Base-by-base conservation (phyloP, 1,140 invertebrate genomes). In the Meloidogyne exigua region DNA sequence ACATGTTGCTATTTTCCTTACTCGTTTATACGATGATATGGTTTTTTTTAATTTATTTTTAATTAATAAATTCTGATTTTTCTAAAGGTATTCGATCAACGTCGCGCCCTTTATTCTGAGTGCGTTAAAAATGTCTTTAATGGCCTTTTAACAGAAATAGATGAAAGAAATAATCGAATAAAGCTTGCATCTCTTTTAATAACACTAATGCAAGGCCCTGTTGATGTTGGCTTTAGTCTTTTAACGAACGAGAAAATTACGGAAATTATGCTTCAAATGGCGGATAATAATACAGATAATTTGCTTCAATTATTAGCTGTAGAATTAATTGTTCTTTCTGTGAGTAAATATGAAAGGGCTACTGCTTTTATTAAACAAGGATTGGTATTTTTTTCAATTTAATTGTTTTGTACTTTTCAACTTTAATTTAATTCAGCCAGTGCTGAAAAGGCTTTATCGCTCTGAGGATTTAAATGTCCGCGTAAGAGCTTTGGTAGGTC, bases 261-360 rank as follows among this genome's bases (percentile, higher is more conserved):
- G 71, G 92, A 97, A 88, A 96, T 99, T 92, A 96, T 99, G 88
- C 88, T 99, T 18, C 93, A 94, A 9, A 95, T 99, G 94, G 96
- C 96, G 13, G 92, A 92, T 68, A 93, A 93, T 57, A 90, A 90
- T 13, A 92, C 93, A 72, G 92, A 94, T 67, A n/a, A n/a, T 76
- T 23, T 84, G 15, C 76, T 80, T 25, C 83, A 86, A 76, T 69
- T 68, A 26, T 63, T 87, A 4, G 85, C 85, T 18, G 86, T 82
- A 26, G 85, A 87, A 75, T 65, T 88, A 23, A 87, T 87, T 67
- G 85, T 87, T n/a, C 80, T 82, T 42, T 95, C 95, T 15, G 93
- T 96, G 2, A 95, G 94, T 0, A 99, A 99, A 86, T 96, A 97
- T 88, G 95, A 99, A 85, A 96, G 97, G 88, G 95, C 95, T 5